Conservation (phyloP, 2,797 vertebrate genomes). For the Tragopan temminckii region DNA sequence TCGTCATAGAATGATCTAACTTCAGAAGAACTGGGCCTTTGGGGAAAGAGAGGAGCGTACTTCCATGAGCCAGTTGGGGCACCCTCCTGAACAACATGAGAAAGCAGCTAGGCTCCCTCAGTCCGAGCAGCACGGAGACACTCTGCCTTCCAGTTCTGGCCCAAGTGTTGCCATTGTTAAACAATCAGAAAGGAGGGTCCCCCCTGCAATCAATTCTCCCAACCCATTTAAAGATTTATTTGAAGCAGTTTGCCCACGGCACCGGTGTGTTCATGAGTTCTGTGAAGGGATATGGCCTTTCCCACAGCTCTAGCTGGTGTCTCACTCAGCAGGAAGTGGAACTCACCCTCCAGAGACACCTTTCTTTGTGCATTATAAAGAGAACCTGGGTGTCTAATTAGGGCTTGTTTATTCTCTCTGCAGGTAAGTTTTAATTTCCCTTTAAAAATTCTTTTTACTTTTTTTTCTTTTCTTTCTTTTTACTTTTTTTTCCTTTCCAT, state of each 20-base stretch:
- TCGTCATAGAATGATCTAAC: neutral
- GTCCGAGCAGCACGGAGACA: rapidly evolving
- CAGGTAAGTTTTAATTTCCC: neutral
- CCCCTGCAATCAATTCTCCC: neutral
- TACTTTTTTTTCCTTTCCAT: neutral
- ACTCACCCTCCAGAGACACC: neutral
- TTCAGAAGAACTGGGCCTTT: neutral
- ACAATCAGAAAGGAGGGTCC: neutral
- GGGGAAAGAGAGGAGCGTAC: neutral
- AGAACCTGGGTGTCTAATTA: neutral
- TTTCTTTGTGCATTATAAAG: neutral
- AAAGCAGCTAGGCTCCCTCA: neutral
- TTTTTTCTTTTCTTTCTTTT: neutral
- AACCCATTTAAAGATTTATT: neutral
- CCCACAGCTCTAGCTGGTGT: neutral
- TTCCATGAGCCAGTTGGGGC: neutral
- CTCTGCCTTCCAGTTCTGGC: rapidly evolving
- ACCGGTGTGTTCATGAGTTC: neutral
- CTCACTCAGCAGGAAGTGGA: neutral
- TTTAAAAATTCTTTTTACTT: neutral
- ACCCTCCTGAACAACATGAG: neutral
- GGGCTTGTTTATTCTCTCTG: neutral
- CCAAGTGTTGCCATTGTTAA: neutral
- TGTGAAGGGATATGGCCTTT: neutral
- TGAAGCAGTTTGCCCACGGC: neutral